A percentile compares a stretch with the other conserved stretches of the same genome.
Conservation (phyloP, 2,888 invertebrate species). For the Drosophila leonis region DNA sequence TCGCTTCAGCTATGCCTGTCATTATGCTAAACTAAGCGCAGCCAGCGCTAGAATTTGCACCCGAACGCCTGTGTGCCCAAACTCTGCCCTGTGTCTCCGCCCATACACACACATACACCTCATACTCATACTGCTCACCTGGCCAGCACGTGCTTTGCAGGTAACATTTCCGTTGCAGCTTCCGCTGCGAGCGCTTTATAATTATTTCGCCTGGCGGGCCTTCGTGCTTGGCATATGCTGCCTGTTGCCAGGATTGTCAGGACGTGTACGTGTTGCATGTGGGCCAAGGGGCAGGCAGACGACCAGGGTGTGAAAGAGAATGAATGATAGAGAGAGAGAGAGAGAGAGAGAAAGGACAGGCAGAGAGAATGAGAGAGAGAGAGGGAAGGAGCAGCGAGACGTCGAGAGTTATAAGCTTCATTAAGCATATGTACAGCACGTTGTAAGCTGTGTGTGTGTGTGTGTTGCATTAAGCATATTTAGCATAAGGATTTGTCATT, state of each 20-base stretch:
- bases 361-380: slow-evolving; percentile 16
- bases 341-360: slow-evolving; percentile 7
- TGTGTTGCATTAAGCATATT: slow-evolving; percentile 82
- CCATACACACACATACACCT: not conserved
- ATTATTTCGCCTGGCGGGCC: slow-evolving; percentile 81
- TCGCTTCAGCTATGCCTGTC: slow-evolving; percentile 66
- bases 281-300: slow-evolving; percentile 23
- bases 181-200: slow-evolving; percentile 81
- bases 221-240: slow-evolving; percentile 76
- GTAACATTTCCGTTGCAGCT: slow-evolving; percentile 81
- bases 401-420: slow-evolving; percentile 83
- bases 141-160: slow-evolving; percentile 72
- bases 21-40: slow-evolving; percentile 81
- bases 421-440: slow-evolving; percentile 82
- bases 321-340: not conserved
- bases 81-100: not conserved
- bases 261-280: slow-evolving; percentile 73
- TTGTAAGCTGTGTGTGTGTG: slow-evolving; percentile 64
- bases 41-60: slow-evolving; percentile 80
- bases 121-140: not conserved
- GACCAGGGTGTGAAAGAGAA: slow-evolving; percentile 4
- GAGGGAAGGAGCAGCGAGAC: slow-evolving; percentile 41
- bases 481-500: slow-evolving; percentile 84
- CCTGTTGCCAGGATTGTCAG: slow-evolving; percentile 79
- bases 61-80: slow-evolving; percentile 44